Evolutionary conservation across 2,888 invertebrate genomes (phyloP), one percentile per base, ranked within the genome.

Genomic region (Galerucella calmariensis): DNA sequence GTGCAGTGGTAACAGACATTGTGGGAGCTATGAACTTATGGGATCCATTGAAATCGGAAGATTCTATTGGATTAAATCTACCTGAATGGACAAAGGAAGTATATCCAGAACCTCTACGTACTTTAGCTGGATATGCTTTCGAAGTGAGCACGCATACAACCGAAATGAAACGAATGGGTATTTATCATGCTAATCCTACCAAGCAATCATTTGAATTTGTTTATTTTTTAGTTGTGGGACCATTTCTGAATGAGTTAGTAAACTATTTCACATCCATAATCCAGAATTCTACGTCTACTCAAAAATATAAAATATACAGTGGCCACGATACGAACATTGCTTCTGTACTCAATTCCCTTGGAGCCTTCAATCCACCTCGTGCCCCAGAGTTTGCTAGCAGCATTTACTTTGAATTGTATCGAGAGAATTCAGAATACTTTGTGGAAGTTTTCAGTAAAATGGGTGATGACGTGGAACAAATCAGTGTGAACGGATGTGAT

Each of bases 1-100:
- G 94, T 0, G 85, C 81, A 61, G 85, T 87, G 63, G 85, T 94
- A 0, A 86, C 88, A 14, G 87, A 89, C 61, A 88, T 92, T 63
- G 82, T 87, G 75, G 88, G 72, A 89, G 89, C 75, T 14, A 11
- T 14, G 11, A 16, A 9, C 0, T 85, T 94, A 11, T 93, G 91
- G 81, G 91, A 91, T 81, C 89, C 88, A 0, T 85, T 94, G 3
- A 90, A 86, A 65, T 93, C 94, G 73, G 94, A 94, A 86, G 53
- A 67, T 46, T 24, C 51, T 14, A n/a, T 53, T 2, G 74, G 70
- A 10, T 70, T 53, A 12, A 10, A 5, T 6, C 16, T 74, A 51
- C 74, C 74, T 41, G 5, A 27, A 24, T 74, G 74, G 74, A 53
- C 69, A 12, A 65, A 58, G 5, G 16, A 59, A 24, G 24, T 74